Base-by-base conservation (phyloP, 2,797 vertebrate species). In the Sphaeramia orbicularis region DNA sequence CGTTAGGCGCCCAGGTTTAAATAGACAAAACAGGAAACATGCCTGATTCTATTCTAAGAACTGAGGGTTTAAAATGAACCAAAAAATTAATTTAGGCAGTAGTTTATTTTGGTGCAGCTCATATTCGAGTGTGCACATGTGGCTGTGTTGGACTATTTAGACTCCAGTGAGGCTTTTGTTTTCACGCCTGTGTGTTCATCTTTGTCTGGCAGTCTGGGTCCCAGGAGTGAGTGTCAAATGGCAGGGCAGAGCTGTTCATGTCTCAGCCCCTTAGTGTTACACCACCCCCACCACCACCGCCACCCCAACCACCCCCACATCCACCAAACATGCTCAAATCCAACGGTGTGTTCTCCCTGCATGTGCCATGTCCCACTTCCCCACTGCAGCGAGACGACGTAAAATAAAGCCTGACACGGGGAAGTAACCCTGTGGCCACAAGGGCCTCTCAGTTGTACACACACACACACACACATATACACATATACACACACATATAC, bases 291-390 rank as follows among this genome's bases (percentile, higher is more conserved):
- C n/a, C n/a, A n/a, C n/a, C n/a, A n/a, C n/a, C n/a, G n/a, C n/a
- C n/a, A n/a, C n/a, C n/a, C n/a, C n/a, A n/a, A n/a, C 51, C 54
- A 35, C 45, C 55, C 50, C 48, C 16, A 6, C 24, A 6, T 27
- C 24, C 24, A 27, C 10, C 1, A 57, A 73, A 70, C 66, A 58
- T 64, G 37, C 75, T 80, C 52, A 72, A 74, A 81, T 16, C 60
- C 78, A 66, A 45, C 42, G 41, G 58, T 53, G n/a, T 83, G 80
- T 80, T 78, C 71, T 64, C 65, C 49, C 68, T 75, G 63, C 67
- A 36, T 70, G 76, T 80, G 78, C 76, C 87, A 78, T 82, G 76
- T 86, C 74, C 74, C 51, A 62, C 80, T 76, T 85, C 71, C 52
- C 65, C 41, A 62, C 78, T 85, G 70, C 80, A 79, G 63, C 52